phyloP scores from a whole-genome alignment of 2,797 vertebrate genomes.

The Geotrypetes seraphini region DNA sequence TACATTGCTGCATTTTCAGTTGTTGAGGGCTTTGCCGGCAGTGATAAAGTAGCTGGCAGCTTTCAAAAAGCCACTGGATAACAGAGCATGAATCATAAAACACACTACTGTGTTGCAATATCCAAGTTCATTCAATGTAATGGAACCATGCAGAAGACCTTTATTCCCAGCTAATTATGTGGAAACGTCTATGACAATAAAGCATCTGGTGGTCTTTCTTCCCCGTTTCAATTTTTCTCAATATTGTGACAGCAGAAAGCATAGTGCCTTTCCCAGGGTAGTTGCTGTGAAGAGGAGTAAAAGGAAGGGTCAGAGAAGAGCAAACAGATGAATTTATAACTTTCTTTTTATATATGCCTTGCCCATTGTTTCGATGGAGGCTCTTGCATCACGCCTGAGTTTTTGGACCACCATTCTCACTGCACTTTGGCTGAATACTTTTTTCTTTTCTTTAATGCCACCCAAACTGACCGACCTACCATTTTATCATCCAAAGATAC shows the following conservation, averaged over 20 bases:
- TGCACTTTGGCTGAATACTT: conserved; percentile 52
- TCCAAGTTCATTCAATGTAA: conserved; percentile 94
- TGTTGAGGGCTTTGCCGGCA: conserved; percentile 55
- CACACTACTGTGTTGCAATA: conserved; percentile 77
- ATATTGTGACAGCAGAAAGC: conserved; percentile 91
- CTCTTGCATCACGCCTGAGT: conserved; percentile 59
- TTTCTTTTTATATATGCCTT: conserved; percentile 80
- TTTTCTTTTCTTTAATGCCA: conserved; percentile 48
- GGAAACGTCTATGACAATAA: conserved; percentile 96
- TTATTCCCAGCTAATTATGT: conserved; percentile 97
- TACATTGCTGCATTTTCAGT: conserved; percentile 75
- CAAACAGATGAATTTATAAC: conserved; percentile 99
- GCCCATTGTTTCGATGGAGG: conserved; percentile 66
- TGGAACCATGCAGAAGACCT: conserved; percentile 80
- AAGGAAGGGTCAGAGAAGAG: conserved; percentile 88
- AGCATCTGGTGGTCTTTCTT: conserved; percentile 97
- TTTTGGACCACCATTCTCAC: conserved; percentile 71
- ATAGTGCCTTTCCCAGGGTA: conserved; percentile 80
- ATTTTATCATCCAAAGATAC: conserved; percentile 1
- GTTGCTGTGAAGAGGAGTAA: conserved; percentile 65
- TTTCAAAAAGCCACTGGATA: conserved; percentile 65
- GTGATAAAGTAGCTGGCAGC: conserved; percentile 74
- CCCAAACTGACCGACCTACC: conserved; percentile 62
- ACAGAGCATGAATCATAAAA: conserved; percentile 76
- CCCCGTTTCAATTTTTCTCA: conserved; percentile 80